Base-by-base conservation (phyloP, 2,888 invertebrate genomes). In the Chrysolina americana region DNA sequence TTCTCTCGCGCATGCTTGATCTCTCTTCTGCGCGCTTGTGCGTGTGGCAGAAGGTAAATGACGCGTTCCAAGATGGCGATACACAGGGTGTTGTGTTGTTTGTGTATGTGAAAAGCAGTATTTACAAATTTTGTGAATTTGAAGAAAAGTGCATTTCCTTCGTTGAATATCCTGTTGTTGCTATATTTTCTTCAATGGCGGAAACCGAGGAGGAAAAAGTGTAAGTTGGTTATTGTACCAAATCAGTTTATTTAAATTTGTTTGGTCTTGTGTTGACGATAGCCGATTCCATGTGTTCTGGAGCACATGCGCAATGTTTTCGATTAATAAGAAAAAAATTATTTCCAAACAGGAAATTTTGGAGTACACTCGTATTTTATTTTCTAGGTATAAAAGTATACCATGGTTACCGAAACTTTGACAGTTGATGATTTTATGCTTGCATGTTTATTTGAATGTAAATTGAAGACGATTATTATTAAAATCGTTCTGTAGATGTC, bases 1-100 rank as follows among this genome's bases (percentile, higher is more conserved):
- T 15, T 63, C 68, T 68, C 36, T 41, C 23, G 75, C 75, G 75
- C 75, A 75, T 75, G 75, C 70, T 70, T 70, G 41, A 21, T 50
- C 62, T 23, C 53, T 50, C 23, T 17, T 44, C 53, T 10, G 44
- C 21, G 75, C 78, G 76, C 78, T 75, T 76, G 76, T 76, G 78
- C 78, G 56, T 73, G 69, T 72, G 36, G 73, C 69, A 64, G 75
- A 73, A 65, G 65, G 59, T 65, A 74, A 76, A 56, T 75, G 78
- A 77, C 76, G 78, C 75, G 76, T 79, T 80, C 74, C 81, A 82
- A 81, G 81, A 82, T 82, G 82, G 81, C 82, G 82, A 81, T 81
- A 83, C 82, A 82, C 82, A 79, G 82, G 81, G 81, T 83, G 82
- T 83, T 82, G 80, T 78, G 78, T 76, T 79, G 79, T 77, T 81